Percentiles rank a stretch among this genome's conserved stretches.
Conservation (phyloP, 2,797 vertebrate species). For the Enteromius fasciolatus region DNA sequence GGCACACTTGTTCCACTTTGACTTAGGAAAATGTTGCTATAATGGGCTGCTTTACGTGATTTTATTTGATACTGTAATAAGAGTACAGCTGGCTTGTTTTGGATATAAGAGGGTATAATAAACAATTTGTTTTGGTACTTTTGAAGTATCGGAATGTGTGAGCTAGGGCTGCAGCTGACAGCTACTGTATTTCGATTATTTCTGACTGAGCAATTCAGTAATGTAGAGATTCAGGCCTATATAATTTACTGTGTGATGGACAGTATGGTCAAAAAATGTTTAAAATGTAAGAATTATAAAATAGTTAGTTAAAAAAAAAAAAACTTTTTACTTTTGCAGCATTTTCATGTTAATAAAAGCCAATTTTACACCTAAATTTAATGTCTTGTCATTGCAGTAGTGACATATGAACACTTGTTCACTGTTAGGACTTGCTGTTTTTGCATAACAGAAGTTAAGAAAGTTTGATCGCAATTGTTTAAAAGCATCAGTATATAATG, state of each 20-base stretch:
- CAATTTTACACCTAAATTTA: neutral
- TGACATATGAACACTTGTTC: neutral
- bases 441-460: neutral
- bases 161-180: neutral
- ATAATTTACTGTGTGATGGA: neutral
- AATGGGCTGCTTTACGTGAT: slow-evolving; percentile 12
- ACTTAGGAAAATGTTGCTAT: slow-evolving; percentile 10
- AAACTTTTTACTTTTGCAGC: neutral
- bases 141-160: neutral
- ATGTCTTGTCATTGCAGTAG: no score
- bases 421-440: neutral
- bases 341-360: neutral
- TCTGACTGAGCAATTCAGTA: neutral
- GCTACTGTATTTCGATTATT: neutral
- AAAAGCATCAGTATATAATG: neutral
- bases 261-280: neutral
- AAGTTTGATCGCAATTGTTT: neutral
- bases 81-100: slow-evolving; percentile 3
- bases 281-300: neutral
- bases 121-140: neutral
- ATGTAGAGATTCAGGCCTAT: neutral
- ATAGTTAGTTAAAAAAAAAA: neutral
- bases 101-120: neutral
- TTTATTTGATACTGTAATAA: neutral
- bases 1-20: slow-evolving; percentile 34